Base-by-base conservation (phyloP, 2,888 invertebrate genomes). In the Xestia c-nigrum region DNA sequence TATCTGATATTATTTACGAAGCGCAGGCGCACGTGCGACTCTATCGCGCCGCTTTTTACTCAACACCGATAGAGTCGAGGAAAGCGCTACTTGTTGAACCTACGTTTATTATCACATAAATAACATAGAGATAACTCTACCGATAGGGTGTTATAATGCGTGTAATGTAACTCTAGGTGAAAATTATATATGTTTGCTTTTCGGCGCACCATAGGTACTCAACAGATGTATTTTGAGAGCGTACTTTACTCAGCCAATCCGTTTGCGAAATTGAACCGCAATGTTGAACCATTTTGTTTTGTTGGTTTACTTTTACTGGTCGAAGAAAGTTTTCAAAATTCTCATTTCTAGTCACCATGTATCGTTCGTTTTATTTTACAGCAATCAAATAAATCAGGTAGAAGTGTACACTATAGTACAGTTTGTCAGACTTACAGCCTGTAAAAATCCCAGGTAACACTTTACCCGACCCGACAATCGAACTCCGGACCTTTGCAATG, bases 21-120 rank as follows among this genome's bases (percentile, higher is more conserved):
- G 78, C 76, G 85, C 79, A 70, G 68, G 80, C 85, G 82, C 84
- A 86, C 83, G 86, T 86, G 86, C 69, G 81, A 78, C 68, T 74
- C 76, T 85, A 80, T 83, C 86, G 83, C 81, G 74, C 78, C 80
- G 80, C 75, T 78, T 81, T 71, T 72, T 68, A 81, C 78, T 24
- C 14, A 63, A 40, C 70, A 21, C 40, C 31, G 83, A 73, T 67
- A 78, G 38, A 47, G 77, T n/a, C 46, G 47, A 55, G 50, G 67
- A 47, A 83, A 67, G 63, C 69, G 84, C 80, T 82, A 75, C 71
- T 83, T 72, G 66, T 74, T 74, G 6, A 46, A 67, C 61, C 64
- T 68, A 65, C 16, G 50, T 57, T 67, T 80, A 77, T n/a, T 82
- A 67, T 81, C 50, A 67, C 43, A 76, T 76, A 81, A 69, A 75